A percentile compares a stretch with the other conserved stretches of the same genome.
Evolutionary conservation across 2,113 vertebrate genomes (phyloP).

Genomic region (Polypterus senegalus): DNA sequence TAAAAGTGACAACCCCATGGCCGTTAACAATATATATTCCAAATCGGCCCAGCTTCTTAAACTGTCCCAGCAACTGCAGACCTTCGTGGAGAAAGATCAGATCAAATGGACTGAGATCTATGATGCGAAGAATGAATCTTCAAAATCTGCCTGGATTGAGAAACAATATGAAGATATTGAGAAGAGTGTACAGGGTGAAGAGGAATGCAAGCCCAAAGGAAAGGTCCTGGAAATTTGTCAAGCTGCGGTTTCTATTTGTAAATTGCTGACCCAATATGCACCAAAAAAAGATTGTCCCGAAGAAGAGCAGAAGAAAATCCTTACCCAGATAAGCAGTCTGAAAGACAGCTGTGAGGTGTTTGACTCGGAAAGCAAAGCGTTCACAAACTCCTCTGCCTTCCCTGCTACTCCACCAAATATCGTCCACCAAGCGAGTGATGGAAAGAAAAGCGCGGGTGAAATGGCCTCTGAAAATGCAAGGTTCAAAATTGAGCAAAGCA

Average conservation of each 20-base stretch:
- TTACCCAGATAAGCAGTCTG: not conserved
- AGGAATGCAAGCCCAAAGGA: conserved; percentile 1
- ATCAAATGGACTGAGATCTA: not conserved
- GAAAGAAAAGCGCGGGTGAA: too few relatives aligned
- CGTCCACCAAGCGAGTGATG: not conserved
- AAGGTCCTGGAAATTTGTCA: conserved; percentile 9
- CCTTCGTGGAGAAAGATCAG: not conserved
- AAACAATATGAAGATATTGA: not conserved
- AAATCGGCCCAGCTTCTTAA: not conserved
- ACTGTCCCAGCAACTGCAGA: not conserved
- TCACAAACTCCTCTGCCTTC: conserved; percentile 7
- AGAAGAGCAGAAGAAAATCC: not conserved
- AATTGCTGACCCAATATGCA: conserved; percentile 4
- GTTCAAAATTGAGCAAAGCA: conserved; percentile 18
- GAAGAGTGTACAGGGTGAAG: conserved; percentile 1
- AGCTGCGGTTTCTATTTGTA: conserved; percentile 11
- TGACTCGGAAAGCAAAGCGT: conserved; percentile 15
- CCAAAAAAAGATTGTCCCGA: conserved; percentile 7
- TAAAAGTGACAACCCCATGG: too few relatives aligned
- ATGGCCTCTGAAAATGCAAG: not conserved
- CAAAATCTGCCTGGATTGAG: not conserved
- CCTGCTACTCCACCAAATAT: not conserved
- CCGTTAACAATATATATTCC: too few relatives aligned
- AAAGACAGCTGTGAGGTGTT: conserved; percentile 7
- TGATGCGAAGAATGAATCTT: not conserved